Evolutionary conservation across 1,140 invertebrate species (phyloP).

Genomic region (Chrysomallon squamiferum): DNA sequence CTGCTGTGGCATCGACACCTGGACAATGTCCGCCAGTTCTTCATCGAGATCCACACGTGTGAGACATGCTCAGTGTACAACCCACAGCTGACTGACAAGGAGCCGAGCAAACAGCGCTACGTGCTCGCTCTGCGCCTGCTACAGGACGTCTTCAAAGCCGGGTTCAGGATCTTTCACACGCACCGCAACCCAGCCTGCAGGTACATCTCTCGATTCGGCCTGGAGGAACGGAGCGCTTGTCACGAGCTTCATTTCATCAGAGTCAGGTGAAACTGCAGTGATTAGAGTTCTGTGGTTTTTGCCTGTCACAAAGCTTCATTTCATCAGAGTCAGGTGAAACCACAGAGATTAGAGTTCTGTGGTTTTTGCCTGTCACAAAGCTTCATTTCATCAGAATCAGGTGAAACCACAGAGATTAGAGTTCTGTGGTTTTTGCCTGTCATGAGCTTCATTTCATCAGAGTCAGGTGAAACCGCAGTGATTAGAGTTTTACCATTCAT

Average conservation of each 20-base stretch:
- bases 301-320: constrained; percentile 33
- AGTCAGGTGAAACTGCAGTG: not conserved
- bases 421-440: no score
- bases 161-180: constrained; percentile 42
- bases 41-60: constrained; percentile 33
- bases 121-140: constrained; percentile 19
- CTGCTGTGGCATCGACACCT: constrained; percentile 20
- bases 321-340: constrained; percentile 59
- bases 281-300: no score
- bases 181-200: constrained; percentile 37
- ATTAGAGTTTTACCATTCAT: no score
- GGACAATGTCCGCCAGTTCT: constrained; percentile 20
- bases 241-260: constrained; percentile 61
- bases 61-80: constrained; percentile 24
- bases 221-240: constrained; percentile 33
- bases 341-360: no score
- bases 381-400: constrained; percentile 60
- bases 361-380: no score
- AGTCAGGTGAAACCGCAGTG: not conserved
- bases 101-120: constrained; percentile 31
- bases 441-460: constrained; percentile 61
- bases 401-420: no score
- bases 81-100: constrained; percentile 27
- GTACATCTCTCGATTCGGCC: constrained; percentile 29
- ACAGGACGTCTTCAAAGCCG: constrained; percentile 21